Percentiles rank a stretch among this genome's conserved stretches.
phyloP scores from a whole-genome alignment of 2,113 vertebrate genomes.

The Syrrhaptes paradoxus region DNA sequence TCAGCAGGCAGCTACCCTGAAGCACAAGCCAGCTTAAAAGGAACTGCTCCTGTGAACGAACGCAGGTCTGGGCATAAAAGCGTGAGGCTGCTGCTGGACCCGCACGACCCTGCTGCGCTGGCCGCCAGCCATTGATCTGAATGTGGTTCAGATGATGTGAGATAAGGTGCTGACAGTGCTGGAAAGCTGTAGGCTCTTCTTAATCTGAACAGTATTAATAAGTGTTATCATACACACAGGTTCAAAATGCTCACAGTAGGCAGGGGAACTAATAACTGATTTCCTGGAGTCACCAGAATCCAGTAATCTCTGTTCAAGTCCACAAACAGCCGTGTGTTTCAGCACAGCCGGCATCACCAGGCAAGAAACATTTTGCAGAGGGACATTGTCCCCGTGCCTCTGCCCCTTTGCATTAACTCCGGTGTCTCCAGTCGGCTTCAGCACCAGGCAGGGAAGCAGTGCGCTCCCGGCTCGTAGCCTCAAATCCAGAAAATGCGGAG shows the following conservation, averaged over 20 bases:
- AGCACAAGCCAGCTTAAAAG: not conserved
- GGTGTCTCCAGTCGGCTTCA: not conserved
- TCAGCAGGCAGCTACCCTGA: not conserved
- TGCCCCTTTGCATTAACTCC: not conserved
- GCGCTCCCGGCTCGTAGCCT: not conserved
- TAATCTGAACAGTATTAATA: not conserved
- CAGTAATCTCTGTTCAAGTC: not conserved
- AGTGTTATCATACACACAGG: not conserved
- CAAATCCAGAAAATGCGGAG: not conserved
- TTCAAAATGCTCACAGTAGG: not conserved
- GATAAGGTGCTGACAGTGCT: not conserved
- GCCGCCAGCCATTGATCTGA: not conserved
- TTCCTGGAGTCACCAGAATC: conserved; percentile 18
- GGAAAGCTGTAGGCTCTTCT: not conserved
- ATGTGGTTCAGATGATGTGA: not conserved
- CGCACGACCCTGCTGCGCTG: not conserved
- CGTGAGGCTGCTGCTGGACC: not conserved
- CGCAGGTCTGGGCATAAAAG: not conserved
- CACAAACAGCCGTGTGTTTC: not conserved
- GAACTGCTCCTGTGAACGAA: not conserved
- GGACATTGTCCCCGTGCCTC: not conserved
- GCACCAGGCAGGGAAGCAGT: not conserved
- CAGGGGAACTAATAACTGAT: not conserved
- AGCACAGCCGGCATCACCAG: not conserved
- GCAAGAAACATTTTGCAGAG: not conserved